phyloP scores from a whole-genome alignment of 1,140 invertebrate genomes.

The Adelges cooleyi region DNA sequence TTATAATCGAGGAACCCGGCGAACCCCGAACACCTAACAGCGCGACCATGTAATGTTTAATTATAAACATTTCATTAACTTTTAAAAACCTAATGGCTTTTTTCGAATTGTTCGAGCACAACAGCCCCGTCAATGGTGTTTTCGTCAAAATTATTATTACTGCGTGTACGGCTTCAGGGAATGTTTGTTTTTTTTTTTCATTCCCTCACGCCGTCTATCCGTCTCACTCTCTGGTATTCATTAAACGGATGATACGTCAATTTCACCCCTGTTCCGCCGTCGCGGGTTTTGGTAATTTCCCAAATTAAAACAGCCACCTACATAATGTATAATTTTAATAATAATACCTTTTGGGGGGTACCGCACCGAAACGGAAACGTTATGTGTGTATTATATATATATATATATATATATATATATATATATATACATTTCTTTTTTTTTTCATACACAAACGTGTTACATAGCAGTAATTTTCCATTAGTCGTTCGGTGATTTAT shows the following conservation, averaged over 20 bases:
- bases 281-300: neutral
- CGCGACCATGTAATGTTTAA: slow-evolving; percentile 14
- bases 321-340: no score
- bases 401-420: no score
- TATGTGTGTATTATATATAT: no score
- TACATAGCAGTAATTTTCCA: no score
- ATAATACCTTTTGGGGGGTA: no score
- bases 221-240: neutral
- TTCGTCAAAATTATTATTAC: slow-evolving; percentile 27
- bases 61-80: slow-evolving; percentile 29
- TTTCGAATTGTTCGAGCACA: slow-evolving; percentile 10
- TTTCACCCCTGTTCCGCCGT: neutral
- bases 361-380: no score
- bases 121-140: neutral
- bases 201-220: no score
- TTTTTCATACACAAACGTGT: no score
- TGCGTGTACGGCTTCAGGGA: slow-evolving; percentile 4
- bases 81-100: slow-evolving; percentile 27
- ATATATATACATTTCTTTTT: no score
- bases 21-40: slow-evolving; percentile 11
- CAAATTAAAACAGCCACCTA: neutral
- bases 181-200: neutral
- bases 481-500: no score
- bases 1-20: slow-evolving; percentile 26
- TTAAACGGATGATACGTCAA: slow-evolving; percentile 26